Conservation (phyloP, 2,888 invertebrate species). For the Xylota sylvarum region DNA sequence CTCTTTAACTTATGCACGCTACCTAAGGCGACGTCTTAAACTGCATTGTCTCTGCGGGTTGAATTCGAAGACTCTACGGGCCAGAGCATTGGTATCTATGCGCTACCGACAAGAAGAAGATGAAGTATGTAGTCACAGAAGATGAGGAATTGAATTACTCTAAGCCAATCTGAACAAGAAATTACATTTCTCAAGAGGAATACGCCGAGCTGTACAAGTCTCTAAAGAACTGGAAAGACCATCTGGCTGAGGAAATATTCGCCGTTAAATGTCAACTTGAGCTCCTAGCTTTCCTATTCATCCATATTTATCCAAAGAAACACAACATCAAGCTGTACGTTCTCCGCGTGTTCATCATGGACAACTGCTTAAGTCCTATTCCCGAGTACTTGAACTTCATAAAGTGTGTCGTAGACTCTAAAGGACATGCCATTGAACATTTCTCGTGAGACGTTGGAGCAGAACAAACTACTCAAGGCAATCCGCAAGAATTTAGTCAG, state of each 20-base stretch:
- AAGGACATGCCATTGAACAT: slow-evolving; percentile 99
- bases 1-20: too few relatives aligned
- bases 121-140: slow-evolving; percentile 98
- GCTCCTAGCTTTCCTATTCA: slow-evolving; percentile 96
- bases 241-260: slow-evolving; percentile 97
- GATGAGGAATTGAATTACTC: slow-evolving; percentile 99
- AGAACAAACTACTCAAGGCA: slow-evolving; percentile 99
- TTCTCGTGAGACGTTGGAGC: slow-evolving; percentile 99
- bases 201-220: slow-evolving; percentile 99
- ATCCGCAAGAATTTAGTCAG: slow-evolving; percentile 99
- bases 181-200: slow-evolving; percentile 98
- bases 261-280: slow-evolving; percentile 97
- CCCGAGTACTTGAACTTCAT: slow-evolving; percentile 99
- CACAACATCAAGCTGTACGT: slow-evolving; percentile 99
- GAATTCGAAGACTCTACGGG: too few relatives aligned
- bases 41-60: too few relatives aligned
- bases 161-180: slow-evolving; percentile 98
- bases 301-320: slow-evolving; percentile 98
- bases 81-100: too few relatives aligned
- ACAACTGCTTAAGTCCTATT: slow-evolving; percentile 99
- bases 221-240: slow-evolving; percentile 99
- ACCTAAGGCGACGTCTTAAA: too few relatives aligned
- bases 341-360: slow-evolving; percentile 99
- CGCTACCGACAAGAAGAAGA: slow-evolving; percentile 93
- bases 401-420: slow-evolving; percentile 99